A percentile compares a stretch with the other conserved stretches of the same genome.
Evolutionary conservation across 2,113 vertebrate genomes (phyloP).

Genomic region (Paracanthobrama guichenoti): DNA sequence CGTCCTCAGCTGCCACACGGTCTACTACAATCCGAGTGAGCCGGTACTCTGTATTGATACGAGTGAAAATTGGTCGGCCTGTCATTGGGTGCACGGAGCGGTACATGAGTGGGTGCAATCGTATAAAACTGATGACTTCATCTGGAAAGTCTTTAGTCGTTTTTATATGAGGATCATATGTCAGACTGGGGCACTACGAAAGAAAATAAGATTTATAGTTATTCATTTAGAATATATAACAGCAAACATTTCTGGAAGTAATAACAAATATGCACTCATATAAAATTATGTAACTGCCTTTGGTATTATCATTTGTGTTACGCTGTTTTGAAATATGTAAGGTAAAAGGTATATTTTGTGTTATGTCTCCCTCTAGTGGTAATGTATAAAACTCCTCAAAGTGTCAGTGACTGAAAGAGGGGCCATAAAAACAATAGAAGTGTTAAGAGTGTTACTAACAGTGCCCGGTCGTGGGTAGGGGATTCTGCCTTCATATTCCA

Average conservation of each 20-base stretch:
- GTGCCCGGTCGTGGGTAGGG: conserved; percentile 95
- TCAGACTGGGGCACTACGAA: conserved; percentile 92
- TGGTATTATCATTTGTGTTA: not conserved
- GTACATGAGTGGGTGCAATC: conserved; percentile 89
- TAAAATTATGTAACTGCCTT: not conserved
- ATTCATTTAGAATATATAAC: not conserved
- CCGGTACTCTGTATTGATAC: conserved; percentile 86
- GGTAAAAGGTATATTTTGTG: not conserved
- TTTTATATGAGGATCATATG: conserved; percentile 89
- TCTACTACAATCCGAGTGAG: conserved; percentile 94
- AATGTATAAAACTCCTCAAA: conserved; percentile 20
- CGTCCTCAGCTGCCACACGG: conserved; percentile 90
- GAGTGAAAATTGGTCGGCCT: conserved; percentile 85
- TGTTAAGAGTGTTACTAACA: conserved; percentile 70
- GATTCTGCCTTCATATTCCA: conserved; percentile 91
- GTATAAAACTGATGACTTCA: conserved; percentile 92
- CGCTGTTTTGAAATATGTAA: not conserved
- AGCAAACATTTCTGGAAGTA: not conserved
- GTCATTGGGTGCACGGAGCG: conserved; percentile 81
- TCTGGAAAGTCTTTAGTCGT: conserved; percentile 96
- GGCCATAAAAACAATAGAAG: not conserved
- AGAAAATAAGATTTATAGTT: not conserved
- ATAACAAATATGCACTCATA: not conserved
- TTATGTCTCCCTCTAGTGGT: conserved; percentile 69
- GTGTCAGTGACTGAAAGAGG: not conserved